Evolutionary conservation across 2,888 invertebrate genomes (phyloP).

Genomic region (Crioceris asparagi): DNA sequence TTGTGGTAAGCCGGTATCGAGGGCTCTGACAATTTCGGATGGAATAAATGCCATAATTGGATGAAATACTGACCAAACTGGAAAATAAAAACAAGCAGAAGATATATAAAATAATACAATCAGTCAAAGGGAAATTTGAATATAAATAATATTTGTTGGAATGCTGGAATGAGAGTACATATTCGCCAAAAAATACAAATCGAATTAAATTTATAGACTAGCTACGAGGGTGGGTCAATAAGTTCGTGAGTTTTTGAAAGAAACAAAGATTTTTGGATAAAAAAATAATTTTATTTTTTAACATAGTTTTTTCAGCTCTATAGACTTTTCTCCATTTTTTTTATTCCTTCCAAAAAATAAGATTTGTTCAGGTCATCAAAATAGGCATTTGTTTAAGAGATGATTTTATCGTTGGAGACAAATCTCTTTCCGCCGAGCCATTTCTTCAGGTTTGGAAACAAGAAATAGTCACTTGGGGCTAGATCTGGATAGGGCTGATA

Average conservation of each 20-base stretch:
- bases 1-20: slow-evolving; percentile 92
- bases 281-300: background rate
- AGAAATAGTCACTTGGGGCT: too few relatives aligned
- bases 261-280: background rate
- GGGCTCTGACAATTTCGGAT: slow-evolving; percentile 88
- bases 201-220: too few relatives aligned
- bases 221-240: background rate
- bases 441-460: too few relatives aligned
- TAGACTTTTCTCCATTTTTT: background rate
- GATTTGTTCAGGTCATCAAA: too few relatives aligned
- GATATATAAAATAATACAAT: slow-evolving; percentile 3
- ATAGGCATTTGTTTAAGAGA: too few relatives aligned
- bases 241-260: background rate
- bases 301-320: background rate
- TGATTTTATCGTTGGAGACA: too few relatives aligned
- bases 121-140: too few relatives aligned
- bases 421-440: too few relatives aligned
- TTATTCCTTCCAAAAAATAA: background rate
- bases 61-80: slow-evolving; percentile 88
- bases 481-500: too few relatives aligned
- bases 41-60: slow-evolving; percentile 89
- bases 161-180: too few relatives aligned
- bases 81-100: slow-evolving; percentile 26
- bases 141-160: too few relatives aligned
- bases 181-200: too few relatives aligned